Conservation (phyloP, 2,113 vertebrate genomes). For the Crocuta crocuta region DNA sequence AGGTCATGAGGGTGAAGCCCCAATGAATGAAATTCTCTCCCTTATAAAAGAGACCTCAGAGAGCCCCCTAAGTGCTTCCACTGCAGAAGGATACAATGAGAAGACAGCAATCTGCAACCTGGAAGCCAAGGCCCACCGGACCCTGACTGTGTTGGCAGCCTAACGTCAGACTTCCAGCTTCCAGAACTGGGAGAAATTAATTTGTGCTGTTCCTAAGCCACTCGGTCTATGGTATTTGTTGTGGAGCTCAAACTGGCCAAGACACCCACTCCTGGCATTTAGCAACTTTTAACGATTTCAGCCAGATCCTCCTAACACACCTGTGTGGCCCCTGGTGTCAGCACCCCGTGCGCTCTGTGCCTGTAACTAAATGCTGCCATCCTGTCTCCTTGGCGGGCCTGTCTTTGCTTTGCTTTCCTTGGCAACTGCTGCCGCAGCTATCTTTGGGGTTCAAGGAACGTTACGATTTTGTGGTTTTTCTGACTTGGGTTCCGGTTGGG, state of each 20-base stretch:
- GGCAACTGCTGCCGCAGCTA: fast-evolving
- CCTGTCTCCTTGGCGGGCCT: too few relatives aligned
- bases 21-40: fast-evolving
- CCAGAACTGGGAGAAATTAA: too few relatives aligned
- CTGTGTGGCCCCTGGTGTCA: fast-evolving
- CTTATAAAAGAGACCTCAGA: too few relatives aligned
- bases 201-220: background rate
- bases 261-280: too few relatives aligned
- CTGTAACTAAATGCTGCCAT: too few relatives aligned
- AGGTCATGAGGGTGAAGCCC: background rate
- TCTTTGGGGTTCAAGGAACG: background rate
- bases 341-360: fast-evolving
- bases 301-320: background rate
- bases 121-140: fast-evolving
- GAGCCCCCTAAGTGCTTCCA: fast-evolving
- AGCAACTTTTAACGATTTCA: too few relatives aligned
- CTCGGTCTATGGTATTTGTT: background rate
- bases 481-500: background rate
- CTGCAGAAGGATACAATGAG: fast-evolving
- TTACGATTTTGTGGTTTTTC: background rate
- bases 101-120: background rate
- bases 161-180: background rate
- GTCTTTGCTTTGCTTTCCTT: too few relatives aligned
- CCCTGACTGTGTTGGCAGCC: fast-evolving
- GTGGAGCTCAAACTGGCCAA: too few relatives aligned